phyloP scores from a whole-genome alignment of 2,797 vertebrate species.

The Spinus olivaceus region DNA sequence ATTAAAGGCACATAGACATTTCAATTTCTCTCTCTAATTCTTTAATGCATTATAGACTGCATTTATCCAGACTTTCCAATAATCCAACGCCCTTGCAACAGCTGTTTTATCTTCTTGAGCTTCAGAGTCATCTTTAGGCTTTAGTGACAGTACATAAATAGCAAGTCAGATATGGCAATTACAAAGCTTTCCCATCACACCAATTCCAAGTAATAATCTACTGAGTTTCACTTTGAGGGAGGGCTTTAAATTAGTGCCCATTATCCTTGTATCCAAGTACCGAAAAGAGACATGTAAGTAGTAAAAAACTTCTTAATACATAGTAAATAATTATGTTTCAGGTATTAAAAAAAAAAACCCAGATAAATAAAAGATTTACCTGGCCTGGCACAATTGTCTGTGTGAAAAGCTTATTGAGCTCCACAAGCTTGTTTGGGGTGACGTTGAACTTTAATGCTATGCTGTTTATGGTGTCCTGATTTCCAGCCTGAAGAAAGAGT shows the following conservation, averaged over 20 bases:
- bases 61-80: neutral
- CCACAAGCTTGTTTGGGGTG: slow-evolving; percentile 96
- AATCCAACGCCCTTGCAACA: neutral
- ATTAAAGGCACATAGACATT: neutral
- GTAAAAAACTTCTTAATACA: neutral
- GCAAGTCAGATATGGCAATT: neutral
- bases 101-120: neutral
- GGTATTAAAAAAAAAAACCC: rapidly evolving
- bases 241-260: neutral
- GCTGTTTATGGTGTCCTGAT: slow-evolving; percentile 90
- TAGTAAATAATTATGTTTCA: neutral
- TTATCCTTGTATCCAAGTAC: neutral
- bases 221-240: neutral
- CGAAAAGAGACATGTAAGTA: neutral
- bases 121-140: neutral
- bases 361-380: slow-evolving; percentile 75
- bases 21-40: neutral
- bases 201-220: neutral
- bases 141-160: neutral
- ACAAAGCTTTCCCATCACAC: neutral
- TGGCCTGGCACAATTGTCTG: slow-evolving; percentile 93
- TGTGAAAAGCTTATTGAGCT: slow-evolving; percentile 93
- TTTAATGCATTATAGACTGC: neutral
- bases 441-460: slow-evolving; percentile 95
- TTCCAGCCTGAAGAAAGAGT: slow-evolving; percentile 74